Conservation (phyloP, 2,797 vertebrate genomes). For the Coendou prehensilis region DNA sequence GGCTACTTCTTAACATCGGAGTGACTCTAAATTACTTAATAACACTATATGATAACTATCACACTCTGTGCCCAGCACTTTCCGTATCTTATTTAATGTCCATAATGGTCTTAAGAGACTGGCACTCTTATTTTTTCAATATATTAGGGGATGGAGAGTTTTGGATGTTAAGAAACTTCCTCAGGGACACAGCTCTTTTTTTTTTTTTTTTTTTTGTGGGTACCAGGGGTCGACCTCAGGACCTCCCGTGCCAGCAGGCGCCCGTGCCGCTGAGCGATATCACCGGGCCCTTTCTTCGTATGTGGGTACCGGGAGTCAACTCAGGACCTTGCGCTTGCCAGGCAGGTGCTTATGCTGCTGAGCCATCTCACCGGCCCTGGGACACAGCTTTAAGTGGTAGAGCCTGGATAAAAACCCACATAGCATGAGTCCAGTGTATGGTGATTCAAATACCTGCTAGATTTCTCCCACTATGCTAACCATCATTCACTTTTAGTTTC, state of each 20-base stretch:
- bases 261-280: no score
- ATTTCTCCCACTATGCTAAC: neutral
- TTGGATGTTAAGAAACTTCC: neutral
- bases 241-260: no score
- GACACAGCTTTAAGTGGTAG: neutral
- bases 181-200: neutral
- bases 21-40: neutral
- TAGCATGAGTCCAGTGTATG: neutral
- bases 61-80: neutral
- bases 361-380: neutral
- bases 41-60: neutral
- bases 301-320: no score
- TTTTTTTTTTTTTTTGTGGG: no score
- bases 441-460: neutral
- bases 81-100: constrained; percentile 26
- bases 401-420: neutral
- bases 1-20: neutral
- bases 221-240: no score
- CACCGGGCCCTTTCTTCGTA: no score
- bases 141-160: constrained; percentile 43
- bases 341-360: no score
- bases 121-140: constrained; percentile 2
- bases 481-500: neutral
- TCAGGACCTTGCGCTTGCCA: no score
- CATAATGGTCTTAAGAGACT: neutral